Evolutionary conservation across 2,113 vertebrate genomes (phyloP).

Genomic region (Vidua chalybeata): DNA sequence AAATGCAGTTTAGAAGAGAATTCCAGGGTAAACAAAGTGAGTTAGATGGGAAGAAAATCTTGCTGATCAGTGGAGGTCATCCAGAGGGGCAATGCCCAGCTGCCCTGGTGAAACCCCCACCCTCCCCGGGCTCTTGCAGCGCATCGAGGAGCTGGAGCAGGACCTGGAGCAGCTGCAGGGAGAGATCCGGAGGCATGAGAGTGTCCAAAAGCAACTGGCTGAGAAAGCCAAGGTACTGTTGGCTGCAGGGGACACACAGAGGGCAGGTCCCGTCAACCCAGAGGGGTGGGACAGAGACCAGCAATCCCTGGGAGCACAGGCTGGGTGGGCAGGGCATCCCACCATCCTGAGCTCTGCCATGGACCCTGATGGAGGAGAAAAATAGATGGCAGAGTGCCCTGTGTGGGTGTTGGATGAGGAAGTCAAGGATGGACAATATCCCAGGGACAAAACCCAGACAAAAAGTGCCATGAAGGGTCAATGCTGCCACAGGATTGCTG

Average conservation of each 20-base stretch:
- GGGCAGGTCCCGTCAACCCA: background rate
- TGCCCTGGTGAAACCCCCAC: background rate
- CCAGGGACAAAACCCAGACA: background rate
- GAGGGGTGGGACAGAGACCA: accelerated
- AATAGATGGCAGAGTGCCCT: background rate
- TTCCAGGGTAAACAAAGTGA: background rate
- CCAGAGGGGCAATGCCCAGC: background rate
- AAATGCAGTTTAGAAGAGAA: background rate
- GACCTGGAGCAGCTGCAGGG: slow-evolving; percentile 22
- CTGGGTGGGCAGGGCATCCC: background rate
- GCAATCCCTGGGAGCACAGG: background rate
- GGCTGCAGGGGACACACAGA: background rate
- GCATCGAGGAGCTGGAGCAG: slow-evolving; percentile 38
- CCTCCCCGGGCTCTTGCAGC: background rate
- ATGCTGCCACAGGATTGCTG: background rate
- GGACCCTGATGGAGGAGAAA: background rate
- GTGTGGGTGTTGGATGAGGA: background rate
- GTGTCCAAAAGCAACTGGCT: background rate
- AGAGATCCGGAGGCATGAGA: slow-evolving; percentile 14
- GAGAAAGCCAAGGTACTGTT: slow-evolving; percentile 34
- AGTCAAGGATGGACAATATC: background rate
- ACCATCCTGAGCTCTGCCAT: accelerated
- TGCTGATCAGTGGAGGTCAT: accelerated
- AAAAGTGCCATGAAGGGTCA: accelerated
- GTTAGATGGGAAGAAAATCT: background rate